Percentiles rank a stretch among this genome's conserved stretches.
These are phyloP conservation scores for Pangasius larnaudii DNA, from an alignment of 2,797 vertebrate species.

Conservation along the genomic window DNA sequence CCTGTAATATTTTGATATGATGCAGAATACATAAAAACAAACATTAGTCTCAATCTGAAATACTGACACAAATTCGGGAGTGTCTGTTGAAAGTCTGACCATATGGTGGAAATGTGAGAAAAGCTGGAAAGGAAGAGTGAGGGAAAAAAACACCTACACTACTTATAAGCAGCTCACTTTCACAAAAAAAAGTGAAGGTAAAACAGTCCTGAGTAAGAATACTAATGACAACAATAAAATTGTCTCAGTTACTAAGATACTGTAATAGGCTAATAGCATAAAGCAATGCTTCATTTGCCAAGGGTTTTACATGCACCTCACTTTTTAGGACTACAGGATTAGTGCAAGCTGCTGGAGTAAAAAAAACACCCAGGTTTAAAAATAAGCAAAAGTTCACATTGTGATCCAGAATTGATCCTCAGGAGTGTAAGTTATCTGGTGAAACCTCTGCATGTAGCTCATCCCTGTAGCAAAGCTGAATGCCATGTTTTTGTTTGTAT, in stretches of 20 bases:
- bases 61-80: not conserved
- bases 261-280: not conserved
- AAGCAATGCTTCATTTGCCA: not conserved
- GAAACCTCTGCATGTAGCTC: not conserved
- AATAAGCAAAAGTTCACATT: not conserved
- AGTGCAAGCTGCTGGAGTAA: not conserved
- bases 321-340: not conserved
- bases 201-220: not conserved
- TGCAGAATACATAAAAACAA: not conserved
- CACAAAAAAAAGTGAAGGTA: not conserved
- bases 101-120: conserved; percentile 12
- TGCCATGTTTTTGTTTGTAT: conserved; percentile 28
- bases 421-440: not conserved
- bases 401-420: not conserved
- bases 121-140: not conserved
- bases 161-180: not conserved
- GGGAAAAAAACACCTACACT: not conserved
- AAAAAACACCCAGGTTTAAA: not conserved
- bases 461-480: conserved; percentile 14
- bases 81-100: not conserved
- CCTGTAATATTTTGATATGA: not conserved
- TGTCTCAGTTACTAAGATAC: not conserved
- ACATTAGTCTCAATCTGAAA: not conserved
- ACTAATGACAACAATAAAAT: not conserved
- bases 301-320: too few species aligned